Base-by-base conservation (phyloP, 2,797 vertebrate genomes). In the Columba guinea region DNA sequence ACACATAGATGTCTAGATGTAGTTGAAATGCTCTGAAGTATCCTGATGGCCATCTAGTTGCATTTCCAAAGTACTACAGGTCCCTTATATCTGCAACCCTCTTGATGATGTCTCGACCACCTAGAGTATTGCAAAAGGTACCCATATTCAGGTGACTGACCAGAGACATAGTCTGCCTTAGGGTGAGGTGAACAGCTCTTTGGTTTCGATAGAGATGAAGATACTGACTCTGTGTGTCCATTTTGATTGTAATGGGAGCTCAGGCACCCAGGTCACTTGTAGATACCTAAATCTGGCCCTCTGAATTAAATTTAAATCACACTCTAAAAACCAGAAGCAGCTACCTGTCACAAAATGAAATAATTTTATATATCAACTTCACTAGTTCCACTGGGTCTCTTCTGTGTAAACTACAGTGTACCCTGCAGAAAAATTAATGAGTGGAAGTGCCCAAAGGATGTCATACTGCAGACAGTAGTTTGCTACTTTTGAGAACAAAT, bases 181-280 rank as follows among this genome's bases (percentile, higher is more conserved):
- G 17, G 3, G 3, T 30, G 26, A 46, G 5, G 19, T 59, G 59
- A 87, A 18, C 21, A 35, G 9, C 21, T 68, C 69, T 78, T 67
- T 58, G 49, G 13, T 52, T 34, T 84, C 1, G 1, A 49, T 4
- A 56, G 21, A 49, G 11, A 24, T 39, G 24, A 63, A 58, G 5
- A 6, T 6, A 12, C 3, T 18, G 27, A 34, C 13, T 34, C 0
- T 35, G 8, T 26, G 4, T 7, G 7, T 35, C 23, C 10, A 10
- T 16, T 49, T 32, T n/a, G 37, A 58, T 13, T 69, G 3, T 35
- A 41, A 32, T 2, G 30, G n/a, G 20, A 81, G 11, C 6, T 77
- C 55, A 48, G 41, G 5, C 15, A 41, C 10, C 5, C 55, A n/a
- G 7, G 27, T 64, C 20, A 39, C 23, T 44, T 52, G 16, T 5